Conservation (phyloP, 2,888 invertebrate species). For the Lamellibrachia columna region DNA sequence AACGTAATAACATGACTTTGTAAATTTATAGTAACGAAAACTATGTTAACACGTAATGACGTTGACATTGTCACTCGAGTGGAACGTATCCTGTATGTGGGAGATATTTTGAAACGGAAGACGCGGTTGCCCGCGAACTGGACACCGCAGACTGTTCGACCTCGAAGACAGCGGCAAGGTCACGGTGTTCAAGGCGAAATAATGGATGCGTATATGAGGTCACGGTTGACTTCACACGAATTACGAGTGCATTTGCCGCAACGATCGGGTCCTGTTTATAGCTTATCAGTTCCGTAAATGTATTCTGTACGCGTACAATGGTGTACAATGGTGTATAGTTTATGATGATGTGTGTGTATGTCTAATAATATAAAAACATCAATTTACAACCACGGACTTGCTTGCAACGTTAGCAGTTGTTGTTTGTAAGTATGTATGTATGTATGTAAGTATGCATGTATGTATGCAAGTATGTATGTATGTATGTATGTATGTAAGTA, state of each 20-base stretch:
- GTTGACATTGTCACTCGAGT: background rate
- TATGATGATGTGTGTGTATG: background rate
- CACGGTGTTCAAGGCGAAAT: no score
- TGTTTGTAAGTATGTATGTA: background rate
- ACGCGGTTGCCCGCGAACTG: no score
- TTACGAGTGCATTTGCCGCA: background rate
- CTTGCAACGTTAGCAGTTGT: background rate
- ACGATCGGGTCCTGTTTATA: background rate
- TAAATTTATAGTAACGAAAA: background rate
- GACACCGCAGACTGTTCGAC: no score
- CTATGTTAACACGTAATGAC: background rate
- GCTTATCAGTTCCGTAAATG: background rate
- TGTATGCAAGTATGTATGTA: no score
- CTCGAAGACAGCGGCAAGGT: no score
- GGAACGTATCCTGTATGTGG: background rate
- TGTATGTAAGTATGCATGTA: no score
- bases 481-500: no score
- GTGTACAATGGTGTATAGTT: background rate
- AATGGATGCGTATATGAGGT: background rate
- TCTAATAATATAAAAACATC: background rate
- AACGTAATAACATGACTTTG: background rate
- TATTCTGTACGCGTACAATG: background rate
- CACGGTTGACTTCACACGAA: background rate
- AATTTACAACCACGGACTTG: background rate
- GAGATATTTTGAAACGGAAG: no score